Evolutionary conservation across 2,113 vertebrate species (phyloP).

Genomic region (Lophura nycthemera): DNA sequence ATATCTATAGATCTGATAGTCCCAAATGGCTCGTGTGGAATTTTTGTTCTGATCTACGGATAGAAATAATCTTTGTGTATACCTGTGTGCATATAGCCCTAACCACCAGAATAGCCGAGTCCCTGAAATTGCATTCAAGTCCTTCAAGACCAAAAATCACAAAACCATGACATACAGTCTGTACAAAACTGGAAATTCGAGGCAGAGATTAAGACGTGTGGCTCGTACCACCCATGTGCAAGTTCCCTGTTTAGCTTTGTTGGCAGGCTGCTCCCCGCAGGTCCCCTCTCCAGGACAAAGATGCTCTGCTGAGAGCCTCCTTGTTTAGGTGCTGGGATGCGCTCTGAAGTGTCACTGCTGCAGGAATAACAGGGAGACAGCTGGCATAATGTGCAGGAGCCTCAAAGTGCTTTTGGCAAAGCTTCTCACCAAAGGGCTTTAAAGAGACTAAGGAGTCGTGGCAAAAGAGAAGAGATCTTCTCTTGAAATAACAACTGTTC

Average conservation of each 20-base stretch:
- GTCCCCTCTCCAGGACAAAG: background rate
- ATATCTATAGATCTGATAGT: conserved; percentile 33
- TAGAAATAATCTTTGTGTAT: conserved; percentile 15
- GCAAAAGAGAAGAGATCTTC: background rate
- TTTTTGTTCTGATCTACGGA: conserved; percentile 36
- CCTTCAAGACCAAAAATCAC: background rate
- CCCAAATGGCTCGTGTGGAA: conserved; percentile 1
- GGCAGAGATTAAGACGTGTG: background rate
- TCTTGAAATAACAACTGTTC: background rate
- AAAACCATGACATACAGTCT: background rate
- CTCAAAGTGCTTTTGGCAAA: background rate
- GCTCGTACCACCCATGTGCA: background rate
- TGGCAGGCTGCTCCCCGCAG: background rate
- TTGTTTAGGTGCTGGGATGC: background rate
- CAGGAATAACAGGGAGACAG: background rate
- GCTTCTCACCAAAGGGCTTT: background rate
- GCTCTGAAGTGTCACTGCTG: background rate
- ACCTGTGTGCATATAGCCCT: background rate
- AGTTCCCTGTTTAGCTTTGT: background rate
- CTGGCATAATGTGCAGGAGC: rapidly evolving
- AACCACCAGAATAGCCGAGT: background rate
- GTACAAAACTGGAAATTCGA: background rate
- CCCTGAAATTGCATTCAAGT: background rate
- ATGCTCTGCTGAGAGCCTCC: background rate
- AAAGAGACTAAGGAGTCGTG: background rate